A percentile compares a stretch with the other conserved stretches of the same genome.
Evolutionary conservation across 2,888 invertebrate genomes (phyloP).

Genomic region (Dolomedes plantarius): DNA sequence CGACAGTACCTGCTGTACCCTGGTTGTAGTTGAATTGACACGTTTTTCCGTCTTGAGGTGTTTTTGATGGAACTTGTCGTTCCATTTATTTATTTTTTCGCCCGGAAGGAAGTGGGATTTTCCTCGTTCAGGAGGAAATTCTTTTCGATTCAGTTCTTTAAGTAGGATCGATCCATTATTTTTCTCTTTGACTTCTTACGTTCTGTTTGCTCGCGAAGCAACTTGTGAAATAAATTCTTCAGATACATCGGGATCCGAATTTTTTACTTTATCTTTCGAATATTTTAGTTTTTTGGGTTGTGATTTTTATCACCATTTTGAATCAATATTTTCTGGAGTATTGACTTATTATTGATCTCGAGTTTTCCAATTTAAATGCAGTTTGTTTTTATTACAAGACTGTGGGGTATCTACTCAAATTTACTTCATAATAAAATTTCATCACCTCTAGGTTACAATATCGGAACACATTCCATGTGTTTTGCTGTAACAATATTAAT

Average conservation of each 20-base stretch:
- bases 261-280: neutral
- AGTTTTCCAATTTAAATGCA: too few species aligned
- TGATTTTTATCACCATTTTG: neutral
- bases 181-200: neutral
- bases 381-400: too few species aligned
- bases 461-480: too few species aligned
- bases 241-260: neutral
- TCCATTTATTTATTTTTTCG: neutral
- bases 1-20: too few species aligned
- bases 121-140: neutral
- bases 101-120: neutral
- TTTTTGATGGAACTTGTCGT: neutral
- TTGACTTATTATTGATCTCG: too few species aligned
- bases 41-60: too few species aligned
- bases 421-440: too few species aligned
- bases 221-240: neutral
- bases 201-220: neutral
- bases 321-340: too few species aligned
- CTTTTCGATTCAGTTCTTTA: neutral
- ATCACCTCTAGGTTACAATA: too few species aligned
- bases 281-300: neutral
- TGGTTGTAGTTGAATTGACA: too few species aligned
- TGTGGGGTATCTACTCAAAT: too few species aligned
- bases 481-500: too few species aligned
- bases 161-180: neutral